Conservation (phyloP, 2,113 vertebrate species). For the Leucoraja erinaceus region DNA sequence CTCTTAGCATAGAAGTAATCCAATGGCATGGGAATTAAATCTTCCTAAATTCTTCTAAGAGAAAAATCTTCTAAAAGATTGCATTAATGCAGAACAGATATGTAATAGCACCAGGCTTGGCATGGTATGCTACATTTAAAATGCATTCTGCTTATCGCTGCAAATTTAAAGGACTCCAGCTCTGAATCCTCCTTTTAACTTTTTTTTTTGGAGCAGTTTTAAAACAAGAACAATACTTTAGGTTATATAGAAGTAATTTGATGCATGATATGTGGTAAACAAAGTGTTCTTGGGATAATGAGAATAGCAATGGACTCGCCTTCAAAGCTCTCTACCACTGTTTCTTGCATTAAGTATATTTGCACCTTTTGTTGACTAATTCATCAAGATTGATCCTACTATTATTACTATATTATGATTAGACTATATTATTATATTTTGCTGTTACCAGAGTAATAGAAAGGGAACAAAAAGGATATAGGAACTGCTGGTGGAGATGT, state of each 20-base stretch:
- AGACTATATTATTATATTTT: background rate
- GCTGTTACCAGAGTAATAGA: background rate
- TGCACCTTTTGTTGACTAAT: background rate
- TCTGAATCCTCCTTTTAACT: background rate
- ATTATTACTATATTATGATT: no score
- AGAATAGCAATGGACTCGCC: background rate
- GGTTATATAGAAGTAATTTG: background rate
- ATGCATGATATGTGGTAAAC: background rate
- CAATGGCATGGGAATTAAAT: background rate
- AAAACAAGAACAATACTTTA: background rate
- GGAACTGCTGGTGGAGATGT: no score
- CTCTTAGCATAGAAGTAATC: background rate
- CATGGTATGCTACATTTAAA: background rate
- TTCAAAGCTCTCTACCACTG: background rate
- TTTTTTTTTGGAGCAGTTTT: no score
- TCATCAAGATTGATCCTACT: no score
- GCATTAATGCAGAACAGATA: background rate
- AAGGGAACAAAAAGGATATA: no score
- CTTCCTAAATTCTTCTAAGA: slow-evolving; percentile 13
- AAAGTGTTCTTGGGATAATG: background rate
- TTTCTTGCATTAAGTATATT: background rate
- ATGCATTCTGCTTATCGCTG: background rate
- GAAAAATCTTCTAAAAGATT: background rate
- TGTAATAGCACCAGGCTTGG: background rate
- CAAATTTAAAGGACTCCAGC: background rate